phyloP scores from a whole-genome alignment of 2,113 vertebrate species.

The Psittacula cyanocephala region DNA sequence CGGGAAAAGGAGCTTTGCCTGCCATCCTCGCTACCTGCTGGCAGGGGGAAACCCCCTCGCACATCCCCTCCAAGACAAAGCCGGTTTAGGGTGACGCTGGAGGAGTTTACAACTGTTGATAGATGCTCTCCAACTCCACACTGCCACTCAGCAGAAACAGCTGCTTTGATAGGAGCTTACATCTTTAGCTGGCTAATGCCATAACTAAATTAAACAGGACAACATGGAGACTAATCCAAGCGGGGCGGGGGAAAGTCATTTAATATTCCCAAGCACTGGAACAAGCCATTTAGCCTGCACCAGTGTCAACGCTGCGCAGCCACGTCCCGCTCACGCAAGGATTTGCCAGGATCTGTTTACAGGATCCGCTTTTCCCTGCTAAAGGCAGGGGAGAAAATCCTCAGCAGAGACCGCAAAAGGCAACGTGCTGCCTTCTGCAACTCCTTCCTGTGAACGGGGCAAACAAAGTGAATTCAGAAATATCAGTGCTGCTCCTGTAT shows the following conservation, averaged over 20 bases:
- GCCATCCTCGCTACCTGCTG: fast-evolving
- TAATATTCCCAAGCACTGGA: not conserved
- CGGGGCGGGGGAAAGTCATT: not conserved
- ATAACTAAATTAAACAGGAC: constrained; percentile 3
- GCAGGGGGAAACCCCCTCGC: not conserved
- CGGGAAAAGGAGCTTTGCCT: not conserved
- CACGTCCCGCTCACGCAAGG: not conserved
- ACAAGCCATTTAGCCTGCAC: not conserved
- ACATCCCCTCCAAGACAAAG: not conserved
- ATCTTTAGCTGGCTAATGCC: constrained; percentile 5
- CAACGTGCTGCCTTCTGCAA: not conserved
- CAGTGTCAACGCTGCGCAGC: not conserved
- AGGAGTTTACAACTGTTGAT: not conserved
- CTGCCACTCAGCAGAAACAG: not conserved
- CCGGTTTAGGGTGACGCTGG: not conserved
- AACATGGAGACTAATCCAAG: not conserved
- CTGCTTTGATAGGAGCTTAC: not conserved
- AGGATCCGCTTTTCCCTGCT: not conserved
- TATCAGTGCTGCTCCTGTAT: constrained; percentile 8
- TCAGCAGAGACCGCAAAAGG: not conserved
- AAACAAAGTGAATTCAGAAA: constrained; percentile 39
- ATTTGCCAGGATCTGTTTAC: not conserved
- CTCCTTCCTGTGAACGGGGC: constrained; percentile 19
- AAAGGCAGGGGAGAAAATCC: not conserved
- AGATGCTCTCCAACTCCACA: fast-evolving